Conservation (phyloP, 2,113 vertebrate species). For the Zapus hudsonius region DNA sequence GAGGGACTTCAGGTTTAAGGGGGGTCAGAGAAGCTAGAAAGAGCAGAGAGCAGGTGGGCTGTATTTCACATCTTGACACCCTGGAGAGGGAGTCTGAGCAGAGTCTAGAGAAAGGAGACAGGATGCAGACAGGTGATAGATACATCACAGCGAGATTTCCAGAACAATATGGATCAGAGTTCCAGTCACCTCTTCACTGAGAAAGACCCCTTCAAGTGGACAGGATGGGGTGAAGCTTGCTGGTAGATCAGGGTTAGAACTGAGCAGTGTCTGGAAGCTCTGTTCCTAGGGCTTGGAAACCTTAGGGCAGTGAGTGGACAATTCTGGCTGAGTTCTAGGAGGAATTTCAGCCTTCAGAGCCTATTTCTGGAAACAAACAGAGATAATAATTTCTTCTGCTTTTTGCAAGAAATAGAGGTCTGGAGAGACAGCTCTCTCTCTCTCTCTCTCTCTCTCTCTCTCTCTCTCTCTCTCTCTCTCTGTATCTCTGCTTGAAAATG, state of each 20-base stretch:
- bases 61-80: neutral
- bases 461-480: too few relatives aligned
- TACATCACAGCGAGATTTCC: fast-evolving
- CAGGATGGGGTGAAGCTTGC: neutral
- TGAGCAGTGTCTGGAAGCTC: too few relatives aligned
- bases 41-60: neutral
- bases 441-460: neutral
- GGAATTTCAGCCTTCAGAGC: neutral
- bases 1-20: neutral
- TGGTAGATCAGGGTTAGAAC: neutral
- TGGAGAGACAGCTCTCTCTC: too few relatives aligned
- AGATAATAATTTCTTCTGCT: neutral
- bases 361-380: neutral
- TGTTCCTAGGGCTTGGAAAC: neutral
- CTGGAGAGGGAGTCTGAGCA: neutral
- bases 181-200: neutral
- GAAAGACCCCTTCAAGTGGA: neutral
- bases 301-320: too few relatives aligned
- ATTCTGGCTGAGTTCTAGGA: neutral
- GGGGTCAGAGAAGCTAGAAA: neutral
- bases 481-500: too few relatives aligned
- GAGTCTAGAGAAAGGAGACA: neutral
- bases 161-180: too few relatives aligned
- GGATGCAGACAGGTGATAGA: neutral
- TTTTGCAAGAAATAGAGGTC: neutral